Percentiles rank a stretch among this genome's conserved stretches.
Conservation (phyloP, 2,113 vertebrate genomes). For the Xiphophorus maculatus region DNA sequence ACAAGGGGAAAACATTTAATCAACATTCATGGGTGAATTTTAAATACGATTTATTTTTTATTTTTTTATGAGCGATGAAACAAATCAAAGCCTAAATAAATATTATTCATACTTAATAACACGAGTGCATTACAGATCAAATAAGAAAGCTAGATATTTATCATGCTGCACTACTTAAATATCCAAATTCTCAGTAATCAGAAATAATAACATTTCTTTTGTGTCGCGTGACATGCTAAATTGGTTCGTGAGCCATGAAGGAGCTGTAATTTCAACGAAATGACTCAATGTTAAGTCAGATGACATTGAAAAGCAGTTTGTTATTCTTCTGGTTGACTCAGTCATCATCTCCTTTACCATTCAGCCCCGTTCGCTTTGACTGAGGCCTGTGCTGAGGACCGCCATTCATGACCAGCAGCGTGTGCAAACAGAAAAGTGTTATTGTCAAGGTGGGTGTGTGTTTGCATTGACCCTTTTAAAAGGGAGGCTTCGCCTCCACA, state of each 20-base stretch:
- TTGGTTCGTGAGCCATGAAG: not conserved
- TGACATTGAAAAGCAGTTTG: constrained; percentile 28
- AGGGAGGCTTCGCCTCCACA: constrained; percentile 35
- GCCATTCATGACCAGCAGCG: constrained; percentile 27
- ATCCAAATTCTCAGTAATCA: not conserved
- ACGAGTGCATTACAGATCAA: not conserved
- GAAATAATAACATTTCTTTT: not conserved
- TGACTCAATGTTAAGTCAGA: constrained; percentile 12
- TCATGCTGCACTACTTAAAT: not conserved
- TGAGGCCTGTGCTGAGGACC: constrained; percentile 35
- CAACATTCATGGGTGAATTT: not conserved
- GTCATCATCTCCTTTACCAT: constrained; percentile 20
- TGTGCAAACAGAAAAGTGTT: not conserved
- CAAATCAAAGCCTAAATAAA: too few species aligned
- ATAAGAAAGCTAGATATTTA: not conserved
- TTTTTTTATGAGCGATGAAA: too few species aligned
- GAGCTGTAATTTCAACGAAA: not conserved
- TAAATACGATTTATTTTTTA: not conserved
- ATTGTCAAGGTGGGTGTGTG: constrained; percentile 22
- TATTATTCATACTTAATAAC: not conserved
- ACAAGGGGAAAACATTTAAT: not conserved
- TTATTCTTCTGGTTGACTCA: constrained; percentile 17
- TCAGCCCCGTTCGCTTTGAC: constrained; percentile 29
- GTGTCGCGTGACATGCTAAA: constrained; percentile 4
- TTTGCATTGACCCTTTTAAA: constrained; percentile 31